Evolutionary conservation across 2,113 vertebrate species (phyloP).

Genomic region (Phoenicopterus ruber): DNA sequence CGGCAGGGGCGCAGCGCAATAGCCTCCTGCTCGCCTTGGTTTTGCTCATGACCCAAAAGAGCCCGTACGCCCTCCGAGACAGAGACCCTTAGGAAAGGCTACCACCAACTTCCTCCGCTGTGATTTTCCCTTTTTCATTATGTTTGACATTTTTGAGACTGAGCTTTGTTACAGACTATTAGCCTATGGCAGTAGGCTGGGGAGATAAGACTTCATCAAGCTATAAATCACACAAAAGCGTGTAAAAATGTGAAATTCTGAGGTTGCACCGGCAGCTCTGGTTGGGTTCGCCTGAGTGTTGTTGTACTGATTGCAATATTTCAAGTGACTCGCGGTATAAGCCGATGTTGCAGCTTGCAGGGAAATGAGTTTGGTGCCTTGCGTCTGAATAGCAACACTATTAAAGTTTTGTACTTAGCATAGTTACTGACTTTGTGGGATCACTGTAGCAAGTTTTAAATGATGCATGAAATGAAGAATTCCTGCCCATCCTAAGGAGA

Average conservation of each 20-base stretch:
- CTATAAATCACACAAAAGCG: constrained; percentile 59
- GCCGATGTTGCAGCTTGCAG: constrained; percentile 32
- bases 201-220: constrained; percentile 67
- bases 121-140: constrained; percentile 45
- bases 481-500: constrained; percentile 63
- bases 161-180: constrained; percentile 69
- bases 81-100: constrained; percentile 9
- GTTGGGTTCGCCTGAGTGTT: not conserved
- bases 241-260: constrained; percentile 34
- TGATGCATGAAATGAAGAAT: constrained; percentile 75
- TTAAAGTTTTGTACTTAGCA: constrained; percentile 69
- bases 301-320: constrained; percentile 13
- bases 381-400: constrained; percentile 45
- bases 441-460: constrained; percentile 72
- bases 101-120: constrained; percentile 3
- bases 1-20: fast-evolving
- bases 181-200: constrained; percentile 68
- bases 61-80: fast-evolving
- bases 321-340: not conserved
- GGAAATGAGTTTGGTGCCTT: constrained; percentile 57
- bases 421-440: constrained; percentile 68
- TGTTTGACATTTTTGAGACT: constrained; percentile 67
- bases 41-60: not conserved
- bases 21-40: not conserved
- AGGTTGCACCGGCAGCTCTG: not conserved